Percentiles rank a stretch among this genome's conserved stretches.
These are phyloP conservation scores for Todiramphus saurophagus DNA, from an alignment of 2,113 vertebrate genomes.

Conservation along the genomic window DNA sequence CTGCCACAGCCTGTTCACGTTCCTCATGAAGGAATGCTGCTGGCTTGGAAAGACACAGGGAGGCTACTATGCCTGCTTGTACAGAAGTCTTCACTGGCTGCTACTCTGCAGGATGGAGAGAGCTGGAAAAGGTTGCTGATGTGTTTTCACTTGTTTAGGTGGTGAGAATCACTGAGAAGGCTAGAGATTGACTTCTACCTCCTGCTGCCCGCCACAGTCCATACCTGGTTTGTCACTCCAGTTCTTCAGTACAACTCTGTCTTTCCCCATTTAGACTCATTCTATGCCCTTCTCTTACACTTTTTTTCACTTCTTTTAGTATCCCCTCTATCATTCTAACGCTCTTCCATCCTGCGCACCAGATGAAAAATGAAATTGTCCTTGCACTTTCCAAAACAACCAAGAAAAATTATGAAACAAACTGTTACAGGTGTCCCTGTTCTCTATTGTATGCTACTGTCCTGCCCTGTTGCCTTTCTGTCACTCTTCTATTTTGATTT, in stretches of 20 bases:
- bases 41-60: background rate
- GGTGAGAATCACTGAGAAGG: background rate
- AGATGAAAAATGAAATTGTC: background rate
- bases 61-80: background rate
- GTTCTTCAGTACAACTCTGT: background rate
- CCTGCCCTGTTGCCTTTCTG: background rate
- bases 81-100: background rate
- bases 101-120: background rate
- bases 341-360: background rate
- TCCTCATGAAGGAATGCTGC: background rate
- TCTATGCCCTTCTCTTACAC: background rate
- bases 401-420: background rate
- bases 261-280: background rate
- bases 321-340: background rate
- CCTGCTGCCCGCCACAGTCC: background rate
- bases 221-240: background rate
- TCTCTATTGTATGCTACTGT: background rate
- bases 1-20: background rate
- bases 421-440: background rate
- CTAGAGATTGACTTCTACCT: background rate
- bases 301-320: background rate
- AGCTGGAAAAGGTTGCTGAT: background rate
- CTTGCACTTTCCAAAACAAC: background rate
- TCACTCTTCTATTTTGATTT: background rate
- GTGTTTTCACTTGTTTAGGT: accelerated